A percentile compares a stretch with the other conserved stretches of the same genome.
phyloP scores from a whole-genome alignment of 2,888 invertebrate species.

The Eristalis arbustorum region DNA sequence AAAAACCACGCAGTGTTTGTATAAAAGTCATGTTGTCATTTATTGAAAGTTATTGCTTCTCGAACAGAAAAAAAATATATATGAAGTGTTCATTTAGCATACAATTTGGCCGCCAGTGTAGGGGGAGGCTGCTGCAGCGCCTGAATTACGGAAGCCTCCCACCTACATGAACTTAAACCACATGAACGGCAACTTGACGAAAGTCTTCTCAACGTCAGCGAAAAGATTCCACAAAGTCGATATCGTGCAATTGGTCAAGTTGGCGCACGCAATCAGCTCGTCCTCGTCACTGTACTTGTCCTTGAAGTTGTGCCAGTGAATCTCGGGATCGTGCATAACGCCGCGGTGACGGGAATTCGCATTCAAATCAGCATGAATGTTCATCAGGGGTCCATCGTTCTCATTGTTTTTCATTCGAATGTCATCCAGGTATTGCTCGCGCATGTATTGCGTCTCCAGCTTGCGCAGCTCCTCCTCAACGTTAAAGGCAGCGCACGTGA shows the following conservation, averaged over 20 bases:
- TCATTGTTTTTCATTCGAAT: conserved; percentile 72
- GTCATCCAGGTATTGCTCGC: conserved; percentile 74
- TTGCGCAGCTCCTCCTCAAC: conserved; percentile 77
- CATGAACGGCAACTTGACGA: conserved; percentile 73
- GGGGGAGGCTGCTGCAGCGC: background rate
- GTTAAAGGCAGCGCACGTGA: conserved; percentile 73
- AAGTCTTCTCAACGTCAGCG: conserved; percentile 73
- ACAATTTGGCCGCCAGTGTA: background rate
- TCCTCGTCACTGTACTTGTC: conserved; percentile 76
- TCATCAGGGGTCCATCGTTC: conserved; percentile 63
- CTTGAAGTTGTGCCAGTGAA: conserved; percentile 75
- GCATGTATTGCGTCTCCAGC: conserved; percentile 75
- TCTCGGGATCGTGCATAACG: conserved; percentile 56
- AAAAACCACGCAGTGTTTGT: background rate
- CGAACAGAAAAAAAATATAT: background rate
- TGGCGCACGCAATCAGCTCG: conserved; percentile 35
- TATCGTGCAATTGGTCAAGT: conserved; percentile 71
- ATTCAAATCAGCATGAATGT: conserved; percentile 44
- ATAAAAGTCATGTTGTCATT: conserved; percentile 40
- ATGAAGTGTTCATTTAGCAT: background rate
- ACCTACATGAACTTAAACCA: conserved; percentile 75
- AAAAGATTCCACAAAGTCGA: conserved; percentile 75
- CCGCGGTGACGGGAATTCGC: conserved; percentile 56
- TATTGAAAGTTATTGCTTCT: conserved; percentile 21
- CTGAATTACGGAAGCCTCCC: too few relatives aligned